Base-by-base conservation (phyloP, 2,888 invertebrate genomes). In the Rugalucina vietnamica region DNA sequence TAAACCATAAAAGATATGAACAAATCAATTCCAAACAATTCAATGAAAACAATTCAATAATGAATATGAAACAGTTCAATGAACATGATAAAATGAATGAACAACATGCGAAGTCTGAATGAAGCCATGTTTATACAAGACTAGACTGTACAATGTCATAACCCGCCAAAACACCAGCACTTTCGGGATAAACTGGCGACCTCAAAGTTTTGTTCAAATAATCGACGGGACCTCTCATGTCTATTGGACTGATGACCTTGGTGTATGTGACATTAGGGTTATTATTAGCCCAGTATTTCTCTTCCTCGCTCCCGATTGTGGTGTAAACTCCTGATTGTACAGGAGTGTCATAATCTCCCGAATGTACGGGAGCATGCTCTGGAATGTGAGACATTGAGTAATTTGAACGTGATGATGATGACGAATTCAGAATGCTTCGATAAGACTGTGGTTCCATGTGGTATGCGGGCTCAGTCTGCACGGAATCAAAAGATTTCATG, bases 101-200 rank as follows among this genome's bases (percentile, higher is more conserved):
- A 8, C 43, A 12, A 18, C 18, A 43, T 43, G 18, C 43, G 18
- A 43, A 12, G 43, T 43, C 43, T 43, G 43, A 43, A 43, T 43
- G 18, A 18, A 43, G 43, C 43, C 27, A 60, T 60, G 21, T 32
- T 65, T 65, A 92, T 14, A 91, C 92, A 73, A 92, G 84, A 76
- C 92, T 92, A 29, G 91, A 90, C 77, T 92, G 91, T 14, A 89
- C 86, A 81, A 88, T 87, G 43, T 92, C 91, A 85, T 87, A 91
- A 8, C 91, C 91, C n/a, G 90, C 86, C 50, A 91, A 73, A 2
- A 86, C 73, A 34, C 87, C 77, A 8, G 79, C 79, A 43, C 87
- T 88, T 78, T 91, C 91, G 24, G 92, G 91, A 71, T 89, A 92
- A 3, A 91, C 89, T 81, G 92, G 92, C 57, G 88, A 88, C 70